Evolutionary conservation across 1,140 invertebrate genomes (phyloP).

Genomic region (Dreissena rostriformis): DNA sequence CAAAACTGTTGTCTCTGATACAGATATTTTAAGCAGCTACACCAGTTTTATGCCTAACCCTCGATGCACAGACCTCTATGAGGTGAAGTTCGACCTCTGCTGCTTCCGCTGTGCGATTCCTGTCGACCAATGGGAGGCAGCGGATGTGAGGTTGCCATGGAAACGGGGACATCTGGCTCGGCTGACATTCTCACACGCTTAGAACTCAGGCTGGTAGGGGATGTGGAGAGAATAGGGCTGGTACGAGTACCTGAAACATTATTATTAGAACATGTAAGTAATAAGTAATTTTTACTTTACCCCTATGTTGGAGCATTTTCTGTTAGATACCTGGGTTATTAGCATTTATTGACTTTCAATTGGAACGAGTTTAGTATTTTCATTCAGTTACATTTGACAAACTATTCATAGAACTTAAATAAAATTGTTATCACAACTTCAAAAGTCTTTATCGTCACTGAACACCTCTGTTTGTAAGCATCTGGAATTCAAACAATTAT

Average conservation of each 20-base stretch:
- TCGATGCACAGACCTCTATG: conserved; percentile 37
- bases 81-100: conserved; percentile 40
- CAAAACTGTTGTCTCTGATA: too few species aligned
- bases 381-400: background rate
- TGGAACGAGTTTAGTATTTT: background rate
- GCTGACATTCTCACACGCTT: conserved; percentile 61
- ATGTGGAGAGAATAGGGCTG: conserved; percentile 53
- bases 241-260: conserved; percentile 30
- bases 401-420: background rate
- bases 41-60: too few species aligned
- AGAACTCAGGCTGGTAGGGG: conserved; percentile 55
- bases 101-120: conserved; percentile 11
- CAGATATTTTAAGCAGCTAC: too few species aligned
- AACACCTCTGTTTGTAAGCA: too few species aligned
- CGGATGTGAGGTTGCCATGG: conserved; percentile 58
- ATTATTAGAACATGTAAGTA: background rate
- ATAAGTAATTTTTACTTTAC: background rate
- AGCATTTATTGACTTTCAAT: background rate
- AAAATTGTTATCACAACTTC: background rate
- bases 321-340: background rate
- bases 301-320: background rate
- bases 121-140: conserved; percentile 63
- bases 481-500: too few species aligned
- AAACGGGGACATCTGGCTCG: conserved; percentile 42
- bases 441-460: too few species aligned